These are phyloP conservation scores for Lasioglossum zephyrum DNA, from an alignment of 2,888 invertebrate species.

Conservation along the genomic window DNA sequence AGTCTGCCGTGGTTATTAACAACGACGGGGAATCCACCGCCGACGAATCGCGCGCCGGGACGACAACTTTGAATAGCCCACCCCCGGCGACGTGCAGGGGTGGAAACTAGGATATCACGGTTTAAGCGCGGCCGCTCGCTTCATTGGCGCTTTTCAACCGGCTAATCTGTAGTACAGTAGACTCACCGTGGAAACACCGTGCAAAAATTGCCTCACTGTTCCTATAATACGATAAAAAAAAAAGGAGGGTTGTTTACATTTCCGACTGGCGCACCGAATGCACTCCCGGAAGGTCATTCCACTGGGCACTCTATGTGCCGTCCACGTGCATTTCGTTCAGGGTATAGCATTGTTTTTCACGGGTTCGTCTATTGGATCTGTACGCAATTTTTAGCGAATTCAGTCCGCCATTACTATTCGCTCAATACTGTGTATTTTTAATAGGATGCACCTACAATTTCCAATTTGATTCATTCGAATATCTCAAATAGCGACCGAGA, in stretches of 20 bases:
- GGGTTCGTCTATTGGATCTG: too few species aligned
- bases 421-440: too few species aligned
- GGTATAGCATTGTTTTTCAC: background rate
- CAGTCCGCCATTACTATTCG: background rate
- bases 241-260: background rate
- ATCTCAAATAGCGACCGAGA: background rate
- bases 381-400: background rate
- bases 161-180: constrained; percentile 2
- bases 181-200: background rate
- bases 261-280: background rate
- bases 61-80: constrained; percentile 7
- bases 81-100: background rate
- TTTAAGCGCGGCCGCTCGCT: constrained; percentile 1
- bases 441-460: background rate
- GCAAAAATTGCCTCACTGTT: background rate
- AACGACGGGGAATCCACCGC: background rate
- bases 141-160: constrained; percentile 6
- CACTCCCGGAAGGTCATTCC: background rate
- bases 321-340: background rate
- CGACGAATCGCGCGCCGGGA: constrained; percentile 5
- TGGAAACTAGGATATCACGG: background rate
- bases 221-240: background rate
- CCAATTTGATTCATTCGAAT: background rate
- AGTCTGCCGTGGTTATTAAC: constrained; percentile 7
- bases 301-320: background rate